phyloP scores from a whole-genome alignment of 30 jellyfish, hydroid and myxozoan genomes.

The Hydra vulgaris region DNA sequence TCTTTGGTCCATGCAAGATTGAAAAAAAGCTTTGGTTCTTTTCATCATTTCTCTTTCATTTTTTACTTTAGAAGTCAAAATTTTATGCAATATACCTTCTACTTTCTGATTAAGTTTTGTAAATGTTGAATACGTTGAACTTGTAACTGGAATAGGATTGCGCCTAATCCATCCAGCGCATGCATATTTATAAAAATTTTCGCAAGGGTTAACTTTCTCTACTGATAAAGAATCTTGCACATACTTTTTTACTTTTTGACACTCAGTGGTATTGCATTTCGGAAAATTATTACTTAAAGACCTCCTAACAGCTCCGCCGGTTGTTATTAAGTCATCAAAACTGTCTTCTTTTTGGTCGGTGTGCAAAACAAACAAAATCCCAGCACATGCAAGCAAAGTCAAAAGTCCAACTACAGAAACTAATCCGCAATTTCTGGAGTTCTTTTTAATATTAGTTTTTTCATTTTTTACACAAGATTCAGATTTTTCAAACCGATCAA shows the following conservation, averaged over 20 bases:
- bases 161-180: conserved; percentile 96
- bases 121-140: conserved; percentile 90
- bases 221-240: conserved; percentile 52
- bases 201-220: conserved; percentile 60
- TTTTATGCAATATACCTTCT: conserved; percentile 59
- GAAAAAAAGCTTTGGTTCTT: conserved; percentile 60
- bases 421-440: conserved; percentile 48
- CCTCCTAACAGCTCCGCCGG: conserved; percentile 95
- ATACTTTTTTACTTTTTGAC: conserved; percentile 51
- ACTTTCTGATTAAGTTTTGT: conserved; percentile 82
- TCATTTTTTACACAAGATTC: conserved; percentile 35
- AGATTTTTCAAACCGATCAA: conserved; percentile 49
- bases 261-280: conserved; percentile 50
- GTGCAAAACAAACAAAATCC: conserved; percentile 57
- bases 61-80: conserved; percentile 33
- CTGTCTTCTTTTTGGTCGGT: conserved; percentile 68
- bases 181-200: conserved; percentile 76
- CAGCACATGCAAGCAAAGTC: conserved; percentile 48
- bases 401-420: conserved; percentile 42
- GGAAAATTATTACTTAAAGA: background rate
- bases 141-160: conserved; percentile 87
- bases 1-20: conserved; percentile 69
- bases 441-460: conserved; percentile 15
- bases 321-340: conserved; percentile 76
- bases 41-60: conserved; percentile 37